These are phyloP conservation scores for Meloidogyne exigua DNA, from an alignment of 1,140 invertebrate species.

Conservation along the genomic window DNA sequence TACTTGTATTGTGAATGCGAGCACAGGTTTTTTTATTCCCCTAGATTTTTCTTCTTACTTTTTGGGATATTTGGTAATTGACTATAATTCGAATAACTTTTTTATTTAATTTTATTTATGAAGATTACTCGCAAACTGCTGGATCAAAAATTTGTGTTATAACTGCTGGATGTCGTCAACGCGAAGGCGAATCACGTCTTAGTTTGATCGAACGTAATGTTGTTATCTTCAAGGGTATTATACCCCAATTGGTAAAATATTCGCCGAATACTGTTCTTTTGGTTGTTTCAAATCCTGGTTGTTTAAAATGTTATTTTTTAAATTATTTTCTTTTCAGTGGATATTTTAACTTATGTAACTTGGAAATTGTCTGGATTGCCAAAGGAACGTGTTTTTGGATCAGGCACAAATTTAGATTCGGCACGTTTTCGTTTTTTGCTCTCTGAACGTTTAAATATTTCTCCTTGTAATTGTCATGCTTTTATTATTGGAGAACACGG, in stretches of 20 bases:
- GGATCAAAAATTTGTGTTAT: conserved; percentile 81
- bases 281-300: conserved; percentile 82
- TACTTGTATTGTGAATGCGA: conserved; percentile 76
- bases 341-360: conserved; percentile 84
- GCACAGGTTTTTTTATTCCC: conserved; percentile 69
- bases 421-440: conserved; percentile 83
- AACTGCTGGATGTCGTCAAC: conserved; percentile 82
- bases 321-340: conserved; percentile 68
- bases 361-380: conserved; percentile 87
- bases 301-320: conserved; percentile 2
- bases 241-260: conserved; percentile 78
- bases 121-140: conserved; percentile 76
- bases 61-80: too few species aligned
- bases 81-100: too few species aligned
- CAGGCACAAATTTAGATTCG: conserved; percentile 85
- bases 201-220: conserved; percentile 82
- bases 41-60: too few species aligned
- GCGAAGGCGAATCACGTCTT: conserved; percentile 79
- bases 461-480: conserved; percentile 79
- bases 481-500: conserved; percentile 85
- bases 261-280: conserved; percentile 82
- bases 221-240: conserved; percentile 79
- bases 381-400: conserved; percentile 80
- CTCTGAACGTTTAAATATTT: conserved; percentile 77
- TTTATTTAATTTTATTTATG: conserved; percentile 12